Evolutionary conservation across 2,113 vertebrate genomes (phyloP).

Genomic region (Merops nubicus): DNA sequence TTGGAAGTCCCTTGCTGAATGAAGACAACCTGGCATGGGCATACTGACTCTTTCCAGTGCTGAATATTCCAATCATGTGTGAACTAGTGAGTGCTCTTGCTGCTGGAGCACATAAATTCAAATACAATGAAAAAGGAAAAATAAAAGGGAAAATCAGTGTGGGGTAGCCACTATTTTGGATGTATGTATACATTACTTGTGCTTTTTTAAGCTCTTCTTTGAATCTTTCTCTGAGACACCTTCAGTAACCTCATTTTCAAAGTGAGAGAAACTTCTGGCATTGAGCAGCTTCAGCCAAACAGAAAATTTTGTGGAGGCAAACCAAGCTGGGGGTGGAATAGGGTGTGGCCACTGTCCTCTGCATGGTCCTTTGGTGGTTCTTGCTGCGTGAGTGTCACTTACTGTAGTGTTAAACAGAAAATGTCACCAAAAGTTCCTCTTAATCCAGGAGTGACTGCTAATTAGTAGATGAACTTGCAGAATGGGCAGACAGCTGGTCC

Average conservation of each 20-base stretch:
- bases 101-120: background rate
- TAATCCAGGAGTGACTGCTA: background rate
- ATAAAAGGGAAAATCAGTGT: background rate
- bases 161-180: background rate
- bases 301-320: background rate
- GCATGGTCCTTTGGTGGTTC: background rate
- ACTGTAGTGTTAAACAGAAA: background rate
- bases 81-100: background rate
- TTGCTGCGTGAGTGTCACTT: background rate
- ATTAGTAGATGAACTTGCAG: background rate
- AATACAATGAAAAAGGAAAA: background rate
- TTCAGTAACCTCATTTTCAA: conserved; percentile 9
- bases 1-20: background rate
- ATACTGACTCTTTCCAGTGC: background rate
- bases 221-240: background rate
- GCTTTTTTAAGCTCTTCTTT: background rate
- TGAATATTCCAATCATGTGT: rapidly evolving
- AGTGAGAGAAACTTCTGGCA: conserved; percentile 27
- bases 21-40: background rate
- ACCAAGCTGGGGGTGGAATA: background rate
- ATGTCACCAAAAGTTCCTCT: background rate
- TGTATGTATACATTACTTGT: background rate
- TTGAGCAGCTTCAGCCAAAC: background rate
- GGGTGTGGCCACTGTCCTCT: background rate
- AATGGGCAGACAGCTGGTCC: background rate